phyloP scores from a whole-genome alignment of 2,113 vertebrate species.

The Eptesicus fuscus region DNA sequence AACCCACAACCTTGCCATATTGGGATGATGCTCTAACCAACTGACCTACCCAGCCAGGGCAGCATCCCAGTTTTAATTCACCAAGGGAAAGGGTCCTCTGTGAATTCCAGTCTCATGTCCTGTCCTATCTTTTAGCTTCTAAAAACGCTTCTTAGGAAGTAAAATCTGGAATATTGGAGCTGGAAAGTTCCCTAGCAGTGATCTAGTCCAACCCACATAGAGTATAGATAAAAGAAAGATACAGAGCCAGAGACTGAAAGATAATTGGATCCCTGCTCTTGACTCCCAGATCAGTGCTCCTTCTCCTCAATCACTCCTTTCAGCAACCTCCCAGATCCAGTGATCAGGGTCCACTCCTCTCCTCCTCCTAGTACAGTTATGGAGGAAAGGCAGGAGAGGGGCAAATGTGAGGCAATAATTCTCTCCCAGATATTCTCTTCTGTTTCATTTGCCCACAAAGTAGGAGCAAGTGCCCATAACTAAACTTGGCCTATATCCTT shows the following conservation, averaged over 20 bases:
- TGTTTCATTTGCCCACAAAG: neutral
- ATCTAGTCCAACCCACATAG: neutral
- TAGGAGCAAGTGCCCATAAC: neutral
- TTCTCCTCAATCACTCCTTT: neutral
- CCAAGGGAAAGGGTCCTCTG: neutral
- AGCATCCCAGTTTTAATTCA: neutral
- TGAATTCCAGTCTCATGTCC: neutral
- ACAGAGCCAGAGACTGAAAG: neutral
- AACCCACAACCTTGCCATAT: neutral
- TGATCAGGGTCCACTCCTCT: neutral
- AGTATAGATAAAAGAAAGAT: neutral
- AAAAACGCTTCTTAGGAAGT: neutral
- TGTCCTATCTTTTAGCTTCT: neutral
- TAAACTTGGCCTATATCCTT: neutral
- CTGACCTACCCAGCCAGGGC: neutral
- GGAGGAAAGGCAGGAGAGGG: neutral
- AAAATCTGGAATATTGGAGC: neutral
- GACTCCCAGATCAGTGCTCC: neutral
- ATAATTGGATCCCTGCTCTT: neutral
- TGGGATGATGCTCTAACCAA: neutral
- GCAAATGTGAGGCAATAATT: neutral
- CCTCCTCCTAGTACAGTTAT: neutral
- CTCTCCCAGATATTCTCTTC: neutral
- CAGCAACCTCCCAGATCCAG: neutral
- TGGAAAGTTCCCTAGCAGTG: neutral